Evolutionary conservation across 1,140 invertebrate species (phyloP).

Genomic region (Dendroctonus ponderosae): DNA sequence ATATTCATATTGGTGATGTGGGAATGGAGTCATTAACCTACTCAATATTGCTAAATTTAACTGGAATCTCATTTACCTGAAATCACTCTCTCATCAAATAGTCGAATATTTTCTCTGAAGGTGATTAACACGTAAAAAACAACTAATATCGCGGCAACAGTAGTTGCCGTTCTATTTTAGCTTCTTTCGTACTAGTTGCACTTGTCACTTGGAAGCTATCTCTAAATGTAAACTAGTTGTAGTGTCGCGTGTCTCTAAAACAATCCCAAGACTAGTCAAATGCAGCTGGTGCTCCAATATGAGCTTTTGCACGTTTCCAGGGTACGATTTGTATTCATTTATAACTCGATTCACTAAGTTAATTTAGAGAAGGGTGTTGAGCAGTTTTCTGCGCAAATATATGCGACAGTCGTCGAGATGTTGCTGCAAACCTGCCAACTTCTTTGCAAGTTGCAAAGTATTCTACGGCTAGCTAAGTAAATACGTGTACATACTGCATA

Average conservation of each 20-base stretch:
- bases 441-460: background rate
- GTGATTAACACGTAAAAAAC: too few species aligned
- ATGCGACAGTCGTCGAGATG: too few species aligned
- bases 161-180: constrained; percentile 7
- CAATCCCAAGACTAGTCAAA: background rate
- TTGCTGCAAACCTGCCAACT: too few species aligned
- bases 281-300: constrained; percentile 17
- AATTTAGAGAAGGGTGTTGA: too few species aligned
- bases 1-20: too few species aligned
- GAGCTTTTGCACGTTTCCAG: constrained; percentile 34
- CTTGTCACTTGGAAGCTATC: constrained; percentile 3
- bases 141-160: background rate
- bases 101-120: too few species aligned
- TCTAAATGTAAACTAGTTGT: background rate
- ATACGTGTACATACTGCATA: constrained; percentile 29
- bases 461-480: constrained; percentile 21
- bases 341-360: too few species aligned
- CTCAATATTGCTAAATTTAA: too few species aligned
- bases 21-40: too few species aligned
- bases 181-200: constrained; percentile 20
- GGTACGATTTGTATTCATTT: constrained; percentile 26
- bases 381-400: too few species aligned
- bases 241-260: background rate
- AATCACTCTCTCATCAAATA: too few species aligned
- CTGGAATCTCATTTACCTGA: too few species aligned